Evolutionary conservation across 2,888 invertebrate genomes (phyloP), one percentile per base, ranked within the genome.

Genomic region (Pilophorus perplexus): DNA sequence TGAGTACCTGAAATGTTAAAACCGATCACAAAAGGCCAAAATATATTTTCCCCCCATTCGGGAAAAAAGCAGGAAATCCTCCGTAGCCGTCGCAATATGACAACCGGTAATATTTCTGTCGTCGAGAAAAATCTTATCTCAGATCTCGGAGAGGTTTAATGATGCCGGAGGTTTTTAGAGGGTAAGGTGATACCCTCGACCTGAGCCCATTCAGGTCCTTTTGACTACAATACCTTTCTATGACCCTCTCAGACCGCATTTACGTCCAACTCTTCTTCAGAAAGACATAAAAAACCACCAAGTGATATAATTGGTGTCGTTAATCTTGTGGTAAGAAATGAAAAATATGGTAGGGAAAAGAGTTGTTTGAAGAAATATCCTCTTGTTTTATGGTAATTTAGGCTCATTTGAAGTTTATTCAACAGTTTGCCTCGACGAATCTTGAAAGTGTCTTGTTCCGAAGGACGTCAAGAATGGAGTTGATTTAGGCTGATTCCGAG

Each of bases 101-200:
- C 59, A 59, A 59, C 42, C 59, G 59, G 59, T 25, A 42, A 59
- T 59, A 59, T 59, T 59, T 59, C 59, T 59, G 59, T 59, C 59
- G 40, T 20, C 27, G 59, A 28, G n/a, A n/a, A 14, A n/a, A 16
- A 18, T 3, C 28, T 18, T 52, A 52, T 52, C 52, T 52, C 25
- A 8, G 33, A 27, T 52, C 52, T 52, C 10, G 10, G 27, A 25
- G 33, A 27, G 52, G 28, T n/a, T 50, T 52, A 52, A 52, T 52
- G 52, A 52, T 28, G 52, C 50, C 27, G 52, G 25, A 52, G 52
- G 28, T 25, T 25, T 20, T 18, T 27, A 28, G 12, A 33, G n/a
- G n/a, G 52, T 52, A 52, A 52, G 27, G 28, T 14, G 52, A 52
- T 52, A 28, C 52, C 52, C 12, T 10, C 8, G 8, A 25, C 12